phyloP scores from a whole-genome alignment of 2,113 vertebrate species.

The Martes martes region DNA sequence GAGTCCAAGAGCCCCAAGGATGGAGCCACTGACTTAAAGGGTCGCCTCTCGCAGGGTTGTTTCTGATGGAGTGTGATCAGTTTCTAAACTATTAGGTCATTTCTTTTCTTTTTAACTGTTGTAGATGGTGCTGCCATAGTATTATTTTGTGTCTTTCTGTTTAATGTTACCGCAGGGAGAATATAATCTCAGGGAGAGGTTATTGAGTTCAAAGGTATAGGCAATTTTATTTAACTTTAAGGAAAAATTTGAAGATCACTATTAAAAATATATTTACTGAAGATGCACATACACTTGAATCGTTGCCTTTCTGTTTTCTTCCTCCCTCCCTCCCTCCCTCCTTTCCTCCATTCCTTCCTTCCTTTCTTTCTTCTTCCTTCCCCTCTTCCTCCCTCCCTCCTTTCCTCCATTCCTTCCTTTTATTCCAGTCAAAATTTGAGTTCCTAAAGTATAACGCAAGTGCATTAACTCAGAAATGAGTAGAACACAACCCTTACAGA shows the following conservation, averaged over 20 bases:
- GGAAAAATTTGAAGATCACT: background rate
- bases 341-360: background rate
- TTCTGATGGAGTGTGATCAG: background rate
- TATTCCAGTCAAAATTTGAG: background rate
- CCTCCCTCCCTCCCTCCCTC: rapidly evolving
- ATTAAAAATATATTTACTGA: background rate
- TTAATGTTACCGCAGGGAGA: background rate
- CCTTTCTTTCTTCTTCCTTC: too few species aligned
- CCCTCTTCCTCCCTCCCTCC: too few species aligned
- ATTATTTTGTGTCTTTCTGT: background rate
- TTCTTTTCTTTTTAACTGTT: background rate
- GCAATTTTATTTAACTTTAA: background rate
- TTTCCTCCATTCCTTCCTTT: background rate
- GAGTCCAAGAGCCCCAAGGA: background rate
- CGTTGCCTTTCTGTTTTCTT: too few species aligned
- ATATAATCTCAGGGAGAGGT: background rate
- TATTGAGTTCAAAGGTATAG: background rate
- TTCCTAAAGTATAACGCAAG: background rate
- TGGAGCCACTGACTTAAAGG: background rate
- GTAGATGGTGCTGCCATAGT: background rate
- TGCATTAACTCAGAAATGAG: background rate
- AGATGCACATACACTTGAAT: background rate
- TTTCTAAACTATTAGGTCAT: background rate
- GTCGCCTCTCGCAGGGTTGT: background rate
- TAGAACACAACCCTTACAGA: background rate